Evolutionary conservation across 1,140 invertebrate genomes (phyloP), one percentile per base, ranked within the genome.

Genomic region (Aphaenogaster floridana): DNA sequence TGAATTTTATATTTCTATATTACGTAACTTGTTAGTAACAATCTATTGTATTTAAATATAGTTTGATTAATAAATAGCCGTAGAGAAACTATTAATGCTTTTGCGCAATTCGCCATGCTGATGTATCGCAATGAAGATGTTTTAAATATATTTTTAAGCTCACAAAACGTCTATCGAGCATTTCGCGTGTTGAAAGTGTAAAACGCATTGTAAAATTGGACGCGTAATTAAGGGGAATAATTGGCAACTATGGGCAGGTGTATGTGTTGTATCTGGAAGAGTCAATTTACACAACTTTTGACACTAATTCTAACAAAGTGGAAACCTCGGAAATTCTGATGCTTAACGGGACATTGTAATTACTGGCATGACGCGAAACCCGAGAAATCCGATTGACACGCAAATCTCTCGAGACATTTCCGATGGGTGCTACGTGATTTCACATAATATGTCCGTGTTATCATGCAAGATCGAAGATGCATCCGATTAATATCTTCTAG

Each of bases 391-490:
- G 89, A 90, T 89, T 90, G 89, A 90, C 89, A 90, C 78, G 77
- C 85, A 87, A 89, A 90, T 90, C 85, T 77, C 64, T 52, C 76
- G 48, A 80, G 84, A 80, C 88, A 78, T 57, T 72, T 72, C 42
- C 88, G 89, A 89, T 86, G 86, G 66, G 64, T 87, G 68, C 83
- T 90, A 90, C 88, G 88, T 89, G 88, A 90, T 90, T 90, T 79
- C 66, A 87, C 78, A 78, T 90, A 87, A 86, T 90, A 84, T 59
- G 78, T 76, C 52, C 71, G 48, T 50, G 77, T 87, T 89, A 50
- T 74, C 79, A 90, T 84, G 72, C 89, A 84, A 80, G 74, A 90
- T 90, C 89, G 88, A 90, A 90, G 89, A 90, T 90, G 86, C 80
- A 71, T 59, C 48, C 72, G 87, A 88, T 90, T 86, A 69, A 90